phyloP scores from a whole-genome alignment of 2,113 vertebrate genomes.

The Bufo gargarizans region DNA sequence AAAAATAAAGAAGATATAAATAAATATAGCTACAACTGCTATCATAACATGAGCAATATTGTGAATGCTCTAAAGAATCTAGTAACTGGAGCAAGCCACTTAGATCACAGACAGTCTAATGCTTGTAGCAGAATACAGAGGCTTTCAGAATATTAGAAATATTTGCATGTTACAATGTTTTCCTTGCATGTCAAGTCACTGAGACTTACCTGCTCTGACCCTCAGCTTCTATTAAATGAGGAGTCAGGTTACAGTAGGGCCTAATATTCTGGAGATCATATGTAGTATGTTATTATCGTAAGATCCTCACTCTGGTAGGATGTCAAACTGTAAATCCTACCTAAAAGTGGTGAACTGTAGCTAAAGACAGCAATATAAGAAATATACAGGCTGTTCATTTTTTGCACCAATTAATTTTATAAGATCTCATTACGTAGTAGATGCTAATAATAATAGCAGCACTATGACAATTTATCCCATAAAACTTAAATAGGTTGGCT shows the following conservation, averaged over 20 bases:
- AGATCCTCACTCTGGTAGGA: too few relatives aligned
- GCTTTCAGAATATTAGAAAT: conserved; percentile 8
- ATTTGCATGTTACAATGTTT: conserved; percentile 8
- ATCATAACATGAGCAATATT: too few relatives aligned
- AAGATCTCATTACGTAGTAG: too few relatives aligned
- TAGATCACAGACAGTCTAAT: background rate
- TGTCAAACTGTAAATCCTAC: background rate
- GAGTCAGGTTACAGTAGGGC: background rate
- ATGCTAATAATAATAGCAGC: too few relatives aligned
- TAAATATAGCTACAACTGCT: too few relatives aligned
- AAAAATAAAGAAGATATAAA: too few relatives aligned
- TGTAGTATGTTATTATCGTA: background rate
- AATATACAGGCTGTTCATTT: too few relatives aligned
- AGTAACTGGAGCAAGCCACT: background rate
- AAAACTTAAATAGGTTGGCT: too few relatives aligned
- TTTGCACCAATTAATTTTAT: background rate
- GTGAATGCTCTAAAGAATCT: background rate
- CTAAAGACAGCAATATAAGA: too few relatives aligned
- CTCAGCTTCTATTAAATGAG: background rate
- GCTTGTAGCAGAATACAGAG: background rate
- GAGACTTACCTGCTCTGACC: background rate
- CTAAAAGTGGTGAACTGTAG: background rate
- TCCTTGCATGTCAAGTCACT: background rate
- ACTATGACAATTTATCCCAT: too few relatives aligned
- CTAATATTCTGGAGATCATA: conserved; percentile 10